phyloP scores from a whole-genome alignment of 2,888 invertebrate genomes.

The Agrotis exclamationis region DNA sequence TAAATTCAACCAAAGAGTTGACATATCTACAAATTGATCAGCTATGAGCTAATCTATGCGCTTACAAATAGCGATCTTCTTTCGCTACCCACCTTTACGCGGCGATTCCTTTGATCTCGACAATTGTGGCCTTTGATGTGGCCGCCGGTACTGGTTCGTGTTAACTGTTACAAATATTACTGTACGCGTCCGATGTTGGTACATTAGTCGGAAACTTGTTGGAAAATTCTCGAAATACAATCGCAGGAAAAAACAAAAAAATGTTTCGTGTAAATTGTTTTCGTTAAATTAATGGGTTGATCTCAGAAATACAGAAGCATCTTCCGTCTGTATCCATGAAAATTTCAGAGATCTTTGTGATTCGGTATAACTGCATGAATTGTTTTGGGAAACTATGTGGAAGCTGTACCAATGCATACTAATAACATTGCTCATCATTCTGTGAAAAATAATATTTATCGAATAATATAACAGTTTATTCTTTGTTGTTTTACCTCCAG shows the following conservation, averaged over 20 bases:
- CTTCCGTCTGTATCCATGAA: not conserved
- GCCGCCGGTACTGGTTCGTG: constrained; percentile 78
- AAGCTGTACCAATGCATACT: not conserved
- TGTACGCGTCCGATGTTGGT: constrained; percentile 71
- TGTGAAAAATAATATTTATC: not conserved
- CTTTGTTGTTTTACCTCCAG: not conserved
- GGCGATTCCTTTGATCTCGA: constrained; percentile 78
- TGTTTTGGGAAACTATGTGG: not conserved
- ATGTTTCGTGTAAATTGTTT: not conserved
- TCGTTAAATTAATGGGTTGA: not conserved
- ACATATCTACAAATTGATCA: constrained; percentile 62
- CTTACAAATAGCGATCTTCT: constrained; percentile 61
- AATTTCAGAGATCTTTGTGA: not conserved
- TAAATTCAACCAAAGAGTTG: constrained; percentile 44
- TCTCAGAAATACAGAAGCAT: not conserved
- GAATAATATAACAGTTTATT: not conserved
- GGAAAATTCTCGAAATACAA: constrained; percentile 54
- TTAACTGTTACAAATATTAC: constrained; percentile 79
- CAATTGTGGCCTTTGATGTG: constrained; percentile 69
- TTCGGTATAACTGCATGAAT: too few relatives aligned
- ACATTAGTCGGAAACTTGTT: constrained; percentile 54
- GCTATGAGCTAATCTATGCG: constrained; percentile 55
- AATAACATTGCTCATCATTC: too few relatives aligned
- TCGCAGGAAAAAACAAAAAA: constrained; percentile 14
- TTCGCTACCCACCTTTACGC: constrained; percentile 70